A percentile compares a stretch with the other conserved stretches of the same genome.
Evolutionary conservation across 2,888 invertebrate genomes (phyloP).

Genomic region (Leucoma salicis): DNA sequence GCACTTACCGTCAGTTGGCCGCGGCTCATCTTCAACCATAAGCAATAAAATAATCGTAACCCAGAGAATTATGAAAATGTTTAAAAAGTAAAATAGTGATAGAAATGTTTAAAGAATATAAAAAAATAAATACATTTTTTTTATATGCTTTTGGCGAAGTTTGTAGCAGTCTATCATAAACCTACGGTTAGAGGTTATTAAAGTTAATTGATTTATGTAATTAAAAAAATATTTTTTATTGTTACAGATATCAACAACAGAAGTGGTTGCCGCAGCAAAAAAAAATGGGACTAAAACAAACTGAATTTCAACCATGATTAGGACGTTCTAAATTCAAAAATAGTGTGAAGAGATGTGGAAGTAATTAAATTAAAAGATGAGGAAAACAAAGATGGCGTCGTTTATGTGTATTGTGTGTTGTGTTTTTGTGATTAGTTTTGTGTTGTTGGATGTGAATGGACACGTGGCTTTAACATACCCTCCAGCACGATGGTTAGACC

Average conservation of each 20-base stretch:
- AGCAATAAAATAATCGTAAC: too few relatives aligned
- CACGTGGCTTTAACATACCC: conserved; percentile 96
- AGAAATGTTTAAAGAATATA: too few relatives aligned
- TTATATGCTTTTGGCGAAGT: too few relatives aligned
- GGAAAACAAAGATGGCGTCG: conserved; percentile 48
- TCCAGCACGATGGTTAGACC: conserved; percentile 92
- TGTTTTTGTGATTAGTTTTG: conserved; percentile 48
- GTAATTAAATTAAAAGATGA: conserved; percentile 21
- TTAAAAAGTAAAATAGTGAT: too few relatives aligned
- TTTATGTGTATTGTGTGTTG: conserved; percentile 44
- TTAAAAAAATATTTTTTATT: conserved; percentile 9
- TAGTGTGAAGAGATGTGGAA: conserved; percentile 29
- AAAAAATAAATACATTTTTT: too few relatives aligned
- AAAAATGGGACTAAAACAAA: conserved; percentile 13
- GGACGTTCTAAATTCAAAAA: conserved; percentile 28
- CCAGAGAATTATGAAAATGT: too few relatives aligned
- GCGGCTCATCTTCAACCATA: too few relatives aligned
- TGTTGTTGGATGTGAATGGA: conserved; percentile 50
- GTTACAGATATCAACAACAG: conserved; percentile 23
- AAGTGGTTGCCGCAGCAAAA: conserved; percentile 1
- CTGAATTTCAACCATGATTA: conserved; percentile 23
- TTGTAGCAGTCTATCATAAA: too few relatives aligned
- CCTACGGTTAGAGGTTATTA: too few relatives aligned
- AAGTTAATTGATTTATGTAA: too few relatives aligned
- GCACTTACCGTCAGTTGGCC: too few relatives aligned